A percentile compares a stretch with the other conserved stretches of the same genome.
These are phyloP conservation scores for Tyrannus savana DNA, from an alignment of 2,113 vertebrate species.

Conservation along the genomic window DNA sequence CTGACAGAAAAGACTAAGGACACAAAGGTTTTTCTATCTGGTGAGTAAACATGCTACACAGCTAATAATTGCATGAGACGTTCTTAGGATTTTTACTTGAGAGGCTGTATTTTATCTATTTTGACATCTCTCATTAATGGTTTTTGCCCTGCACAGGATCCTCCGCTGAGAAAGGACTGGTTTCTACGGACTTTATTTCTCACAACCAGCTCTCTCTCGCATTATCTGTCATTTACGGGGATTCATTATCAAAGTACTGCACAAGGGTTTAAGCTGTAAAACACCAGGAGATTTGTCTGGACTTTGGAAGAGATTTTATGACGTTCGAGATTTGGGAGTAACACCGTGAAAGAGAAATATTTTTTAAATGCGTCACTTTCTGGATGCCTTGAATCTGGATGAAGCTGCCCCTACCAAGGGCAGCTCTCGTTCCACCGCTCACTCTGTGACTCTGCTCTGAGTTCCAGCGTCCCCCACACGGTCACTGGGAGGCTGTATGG, in stretches of 20 bases:
- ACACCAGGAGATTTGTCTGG: conserved; percentile 14
- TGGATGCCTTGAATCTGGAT: neutral
- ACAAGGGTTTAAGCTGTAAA: conserved; percentile 17
- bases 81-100: neutral
- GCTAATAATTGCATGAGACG: neutral
- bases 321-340: neutral
- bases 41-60: neutral
- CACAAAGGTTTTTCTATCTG: neutral
- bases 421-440: neutral
- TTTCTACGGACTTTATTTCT: neutral
- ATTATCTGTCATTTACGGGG: neutral
- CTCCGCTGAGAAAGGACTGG: neutral
- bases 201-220: neutral
- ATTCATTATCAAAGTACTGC: conserved; percentile 12
- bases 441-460: neutral
- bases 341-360: neutral
- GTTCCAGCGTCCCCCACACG: neutral
- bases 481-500: rapidly evolving
- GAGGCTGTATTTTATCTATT: neutral
- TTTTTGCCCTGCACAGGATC: neutral
- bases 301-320: conserved; percentile 28
- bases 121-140: neutral
- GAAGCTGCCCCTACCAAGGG: neutral
- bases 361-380: neutral
- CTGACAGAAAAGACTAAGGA: neutral